Base-by-base conservation (phyloP, 2,888 invertebrate species). In the Xylota segnis region DNA sequence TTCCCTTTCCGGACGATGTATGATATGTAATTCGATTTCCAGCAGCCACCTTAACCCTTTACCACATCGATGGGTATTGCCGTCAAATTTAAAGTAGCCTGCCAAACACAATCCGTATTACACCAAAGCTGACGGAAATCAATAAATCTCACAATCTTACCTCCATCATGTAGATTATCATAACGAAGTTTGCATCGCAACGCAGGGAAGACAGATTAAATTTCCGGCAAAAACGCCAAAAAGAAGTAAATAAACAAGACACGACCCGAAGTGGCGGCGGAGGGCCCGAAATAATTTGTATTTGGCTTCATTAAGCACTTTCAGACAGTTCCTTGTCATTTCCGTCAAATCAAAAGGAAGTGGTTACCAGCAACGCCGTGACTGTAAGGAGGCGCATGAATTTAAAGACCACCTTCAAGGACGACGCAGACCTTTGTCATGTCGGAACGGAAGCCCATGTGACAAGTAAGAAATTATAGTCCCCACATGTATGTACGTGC, bases 141-240 rank as follows among this genome's bases (percentile, higher is more conserved):
- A 74, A 81, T 81, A 81, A 79, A 81, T 81, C 34, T 34, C 43
- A 43, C 50, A 34, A 65, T 59, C 50, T 61, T 54, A 37, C 74
- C 52, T 74, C 59, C 56, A 65, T 50, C 50, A 58, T 50, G 63
- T 71, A 45, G 56, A 72, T 72, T 65, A 65, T 72, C 14, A 58
- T 45, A 70, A 72, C 37, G 12, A 61, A 23, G 61, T 70, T 77
- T 16, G 14, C 32, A 52, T 34, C 59, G 18, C 23, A n/a, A 9
- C 59, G 9, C 23, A 43, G 14, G 12, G n/a, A 65, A 43, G 43
- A 59, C 63, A 65, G 34, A 63, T 72, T 59, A 43, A 65, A 75
- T 75, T 75, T 75, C 63, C 54, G 54, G 65, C 23, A 45, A 52
- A n/a, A 65, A 65, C 45, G 54, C 54, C 23, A 45, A 52, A 23